Evolutionary conservation across 2,113 vertebrate species (phyloP).

Genomic region (Istiophorus platypterus): DNA sequence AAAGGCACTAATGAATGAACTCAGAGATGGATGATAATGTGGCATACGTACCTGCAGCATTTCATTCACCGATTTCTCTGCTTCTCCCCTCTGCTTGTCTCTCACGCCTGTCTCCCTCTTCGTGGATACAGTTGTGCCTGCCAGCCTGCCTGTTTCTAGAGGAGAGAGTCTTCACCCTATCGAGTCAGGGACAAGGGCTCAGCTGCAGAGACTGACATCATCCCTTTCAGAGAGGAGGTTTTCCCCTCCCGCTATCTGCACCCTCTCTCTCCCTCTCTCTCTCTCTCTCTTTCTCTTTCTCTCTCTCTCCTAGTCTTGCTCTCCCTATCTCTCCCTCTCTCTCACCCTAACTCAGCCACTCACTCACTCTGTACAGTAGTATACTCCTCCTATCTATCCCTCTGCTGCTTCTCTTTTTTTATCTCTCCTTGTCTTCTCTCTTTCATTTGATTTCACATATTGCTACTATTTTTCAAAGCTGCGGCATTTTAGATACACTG

Average conservation of each 20-base stretch:
- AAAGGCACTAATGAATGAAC: conserved; percentile 66
- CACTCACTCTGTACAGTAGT: conserved; percentile 73
- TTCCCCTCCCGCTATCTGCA: conserved; percentile 84
- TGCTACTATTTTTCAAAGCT: conserved; percentile 66
- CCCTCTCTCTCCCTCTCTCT: conserved; percentile 44
- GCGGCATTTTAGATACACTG: conserved; percentile 38
- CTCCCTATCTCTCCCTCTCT: conserved; percentile 41
- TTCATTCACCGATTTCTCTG: conserved; percentile 66
- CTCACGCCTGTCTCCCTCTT: conserved; percentile 48
- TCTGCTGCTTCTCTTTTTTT: conserved; percentile 40
- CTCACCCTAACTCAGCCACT: conserved; percentile 60
- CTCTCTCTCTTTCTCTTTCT: conserved; percentile 43
- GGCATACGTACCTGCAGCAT: conserved; percentile 80
- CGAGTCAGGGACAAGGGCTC: conserved; percentile 81
- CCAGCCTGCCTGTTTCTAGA: conserved; percentile 63
- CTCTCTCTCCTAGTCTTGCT: conserved; percentile 38
- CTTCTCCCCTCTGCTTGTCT: conserved; percentile 50
- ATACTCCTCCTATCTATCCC: conserved; percentile 69
- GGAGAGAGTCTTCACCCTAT: conserved; percentile 77
- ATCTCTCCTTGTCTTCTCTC: conserved; percentile 40
- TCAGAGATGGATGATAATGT: conserved; percentile 61
- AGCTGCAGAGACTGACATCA: conserved; percentile 90
- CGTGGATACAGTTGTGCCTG: conserved; percentile 53
- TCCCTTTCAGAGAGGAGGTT: conserved; percentile 86
- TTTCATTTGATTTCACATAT: conserved; percentile 55